phyloP scores from a whole-genome alignment of 2,113 vertebrate genomes.

The Excalfactoria chinensis region DNA sequence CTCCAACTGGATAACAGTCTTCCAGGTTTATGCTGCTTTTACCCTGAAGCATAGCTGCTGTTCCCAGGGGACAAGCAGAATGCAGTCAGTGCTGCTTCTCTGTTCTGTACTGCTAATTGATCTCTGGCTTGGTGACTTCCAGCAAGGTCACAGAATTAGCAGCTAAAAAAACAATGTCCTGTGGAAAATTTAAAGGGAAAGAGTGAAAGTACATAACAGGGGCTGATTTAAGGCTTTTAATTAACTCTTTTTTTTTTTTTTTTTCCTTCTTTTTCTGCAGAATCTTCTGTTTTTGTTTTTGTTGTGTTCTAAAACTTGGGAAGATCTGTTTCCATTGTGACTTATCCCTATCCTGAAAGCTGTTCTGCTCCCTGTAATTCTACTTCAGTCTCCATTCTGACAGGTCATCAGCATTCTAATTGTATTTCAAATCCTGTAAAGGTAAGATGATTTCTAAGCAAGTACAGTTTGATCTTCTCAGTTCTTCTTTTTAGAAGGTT shows the following conservation, averaged over 20 bases:
- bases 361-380: background rate
- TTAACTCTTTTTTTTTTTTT: background rate
- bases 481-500: background rate
- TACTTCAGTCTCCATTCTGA: background rate
- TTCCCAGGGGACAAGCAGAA: background rate
- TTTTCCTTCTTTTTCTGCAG: background rate
- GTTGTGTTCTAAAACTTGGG: constrained; percentile 5
- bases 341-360: background rate
- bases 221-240: background rate
- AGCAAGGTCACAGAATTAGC: constrained; percentile 62
- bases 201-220: background rate
- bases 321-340: background rate
- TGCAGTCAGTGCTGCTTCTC: constrained; percentile 23
- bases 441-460: background rate
- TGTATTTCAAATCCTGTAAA: background rate
- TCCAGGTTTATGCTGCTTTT: background rate
- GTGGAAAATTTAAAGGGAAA: constrained; percentile 48
- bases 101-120: constrained; percentile 49
- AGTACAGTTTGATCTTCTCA: background rate
- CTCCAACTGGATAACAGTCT: constrained; percentile 21
- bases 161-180: background rate
- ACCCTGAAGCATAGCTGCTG: background rate
- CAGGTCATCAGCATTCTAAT: background rate
- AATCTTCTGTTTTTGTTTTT: background rate
- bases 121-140: constrained; percentile 66